phyloP scores from a whole-genome alignment of 2,888 invertebrate genomes.

The Drosophila mercatorum region DNA sequence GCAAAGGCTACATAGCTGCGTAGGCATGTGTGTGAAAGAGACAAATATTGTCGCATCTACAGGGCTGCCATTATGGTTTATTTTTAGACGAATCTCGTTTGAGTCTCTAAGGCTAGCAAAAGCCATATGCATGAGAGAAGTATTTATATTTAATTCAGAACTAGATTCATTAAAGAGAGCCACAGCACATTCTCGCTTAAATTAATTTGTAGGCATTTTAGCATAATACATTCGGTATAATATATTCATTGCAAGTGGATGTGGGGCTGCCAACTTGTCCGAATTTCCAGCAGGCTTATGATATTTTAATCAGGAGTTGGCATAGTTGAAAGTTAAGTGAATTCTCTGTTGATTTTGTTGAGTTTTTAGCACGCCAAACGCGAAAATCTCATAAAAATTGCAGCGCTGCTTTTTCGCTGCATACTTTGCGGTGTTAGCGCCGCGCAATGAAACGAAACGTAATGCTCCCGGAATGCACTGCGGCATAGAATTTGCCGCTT shows the following conservation, averaged over 20 bases:
- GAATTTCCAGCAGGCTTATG: conserved; percentile 29
- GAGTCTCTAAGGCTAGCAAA: not conserved
- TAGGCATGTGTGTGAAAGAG: not conserved
- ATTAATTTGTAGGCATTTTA: not conserved
- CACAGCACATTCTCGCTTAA: not conserved
- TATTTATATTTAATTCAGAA: too few relatives aligned
- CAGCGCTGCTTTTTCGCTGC: conserved; percentile 41
- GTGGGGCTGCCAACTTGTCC: conserved; percentile 8
- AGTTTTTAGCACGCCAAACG: conserved; percentile 52
- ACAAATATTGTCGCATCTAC: not conserved
- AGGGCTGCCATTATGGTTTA: too few relatives aligned
- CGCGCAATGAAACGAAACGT: conserved; percentile 64
- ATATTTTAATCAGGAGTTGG: conserved; percentile 68
- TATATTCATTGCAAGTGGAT: conserved; percentile 1
- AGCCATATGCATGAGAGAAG: not conserved
- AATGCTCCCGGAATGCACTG: conserved; percentile 59
- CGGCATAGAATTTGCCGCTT: conserved; percentile 25
- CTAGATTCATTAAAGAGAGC: not conserved
- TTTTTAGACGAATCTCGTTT: not conserved
- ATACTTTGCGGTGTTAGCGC: conserved; percentile 39
- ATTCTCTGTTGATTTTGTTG: conserved; percentile 72
- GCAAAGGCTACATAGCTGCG: not conserved
- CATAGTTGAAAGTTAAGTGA: conserved; percentile 51
- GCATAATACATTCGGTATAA: not conserved
- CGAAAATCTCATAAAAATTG: conserved; percentile 54